Percentiles rank a stretch among this genome's conserved stretches.
These are phyloP conservation scores for Typhlomys cinereus DNA, from an alignment of 2,113 vertebrate species.

Conservation along the genomic window DNA sequence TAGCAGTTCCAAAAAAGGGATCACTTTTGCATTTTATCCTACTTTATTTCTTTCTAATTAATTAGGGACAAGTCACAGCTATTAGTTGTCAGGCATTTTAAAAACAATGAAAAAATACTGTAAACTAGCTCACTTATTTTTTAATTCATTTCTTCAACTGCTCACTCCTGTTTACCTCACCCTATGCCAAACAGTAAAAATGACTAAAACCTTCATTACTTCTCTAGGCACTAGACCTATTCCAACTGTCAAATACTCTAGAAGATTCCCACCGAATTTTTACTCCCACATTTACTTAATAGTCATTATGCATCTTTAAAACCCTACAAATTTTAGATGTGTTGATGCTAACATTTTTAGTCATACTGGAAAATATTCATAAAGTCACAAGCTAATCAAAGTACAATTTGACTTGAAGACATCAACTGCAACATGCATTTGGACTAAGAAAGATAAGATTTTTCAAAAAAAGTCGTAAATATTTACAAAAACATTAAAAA, in stretches of 20 bases:
- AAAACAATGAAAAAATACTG: not conserved
- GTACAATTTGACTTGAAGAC: not conserved
- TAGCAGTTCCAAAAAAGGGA: not conserved
- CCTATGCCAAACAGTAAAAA: not conserved
- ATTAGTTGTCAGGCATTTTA: constrained; percentile 26
- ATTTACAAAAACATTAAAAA: no score
- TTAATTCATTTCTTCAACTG: not conserved
- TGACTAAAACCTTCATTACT: not conserved
- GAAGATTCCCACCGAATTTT: not conserved
- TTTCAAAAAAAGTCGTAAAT: no score
- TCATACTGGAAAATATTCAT: no score
- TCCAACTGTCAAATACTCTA: constrained; percentile 8
- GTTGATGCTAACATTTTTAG: no score
- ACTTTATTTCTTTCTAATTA: not conserved
- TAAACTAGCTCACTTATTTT: not conserved
- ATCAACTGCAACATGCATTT: not conserved
- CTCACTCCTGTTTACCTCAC: not conserved
- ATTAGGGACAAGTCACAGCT: not conserved
- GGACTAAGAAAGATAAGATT: not conserved
- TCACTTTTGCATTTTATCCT: not conserved
- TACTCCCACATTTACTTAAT: no score
- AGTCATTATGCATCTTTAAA: no score
- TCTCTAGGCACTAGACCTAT: not conserved
- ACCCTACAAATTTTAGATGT: no score
- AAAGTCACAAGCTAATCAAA: not conserved